phyloP scores from a whole-genome alignment of 2,113 vertebrate genomes.

The Dinomys branickii region DNA sequence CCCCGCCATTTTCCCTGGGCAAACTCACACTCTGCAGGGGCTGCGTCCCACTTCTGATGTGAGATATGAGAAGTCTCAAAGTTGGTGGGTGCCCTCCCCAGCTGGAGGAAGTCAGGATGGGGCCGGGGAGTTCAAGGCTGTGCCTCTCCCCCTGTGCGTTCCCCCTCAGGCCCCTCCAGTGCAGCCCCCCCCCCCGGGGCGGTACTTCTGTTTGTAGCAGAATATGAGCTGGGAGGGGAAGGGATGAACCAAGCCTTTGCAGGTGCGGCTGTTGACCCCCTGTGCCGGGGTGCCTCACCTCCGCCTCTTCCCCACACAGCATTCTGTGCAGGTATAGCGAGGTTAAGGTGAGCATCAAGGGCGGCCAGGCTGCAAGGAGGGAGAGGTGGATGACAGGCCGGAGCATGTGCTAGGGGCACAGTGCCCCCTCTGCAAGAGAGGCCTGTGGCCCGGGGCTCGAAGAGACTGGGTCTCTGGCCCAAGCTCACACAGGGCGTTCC shows the following conservation, averaged over 20 bases:
- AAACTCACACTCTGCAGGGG: rapidly evolving
- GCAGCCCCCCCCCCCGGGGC: background rate
- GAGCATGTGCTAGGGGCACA: background rate
- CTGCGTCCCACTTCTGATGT: background rate
- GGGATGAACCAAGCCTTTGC: background rate
- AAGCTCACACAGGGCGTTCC: background rate
- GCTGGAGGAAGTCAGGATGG: background rate
- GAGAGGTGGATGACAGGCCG: background rate
- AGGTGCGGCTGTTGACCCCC: background rate
- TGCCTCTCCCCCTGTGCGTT: background rate
- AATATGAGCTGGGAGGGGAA: background rate
- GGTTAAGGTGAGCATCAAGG: background rate
- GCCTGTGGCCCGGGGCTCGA: background rate
- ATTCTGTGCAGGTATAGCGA: background rate
- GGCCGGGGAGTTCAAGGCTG: too few relatives aligned
- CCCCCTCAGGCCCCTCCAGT: background rate
- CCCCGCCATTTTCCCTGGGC: rapidly evolving
- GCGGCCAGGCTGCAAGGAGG: background rate
- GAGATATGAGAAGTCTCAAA: background rate
- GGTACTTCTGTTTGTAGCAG: background rate
- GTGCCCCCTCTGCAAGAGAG: background rate
- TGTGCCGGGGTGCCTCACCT: rapidly evolving
- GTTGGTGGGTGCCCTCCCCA: background rate
- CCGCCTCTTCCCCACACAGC: background rate
- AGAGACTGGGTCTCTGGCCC: background rate